Percentiles rank a stretch among this genome's conserved stretches.
Evolutionary conservation across 1,140 invertebrate species (phyloP).

Genomic region (Drosophila sp.): DNA sequence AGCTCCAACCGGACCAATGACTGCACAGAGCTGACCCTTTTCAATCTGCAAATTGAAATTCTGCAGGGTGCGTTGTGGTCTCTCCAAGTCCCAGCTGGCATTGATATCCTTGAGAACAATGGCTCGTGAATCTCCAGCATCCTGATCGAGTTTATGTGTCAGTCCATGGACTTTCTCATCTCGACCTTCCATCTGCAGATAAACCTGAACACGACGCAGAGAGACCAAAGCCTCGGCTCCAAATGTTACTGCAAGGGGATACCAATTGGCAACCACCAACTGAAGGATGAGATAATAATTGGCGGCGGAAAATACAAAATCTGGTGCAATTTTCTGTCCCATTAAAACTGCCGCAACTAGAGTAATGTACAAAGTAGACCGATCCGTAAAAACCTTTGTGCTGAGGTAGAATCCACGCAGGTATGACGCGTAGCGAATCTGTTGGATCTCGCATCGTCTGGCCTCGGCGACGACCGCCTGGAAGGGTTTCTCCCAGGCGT

Average conservation of each 20-base stretch:
- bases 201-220: conserved; percentile 88
- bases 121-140: conserved; percentile 57
- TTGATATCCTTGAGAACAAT: conserved; percentile 85
- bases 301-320: conserved; percentile 89
- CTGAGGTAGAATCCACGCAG: conserved; percentile 89
- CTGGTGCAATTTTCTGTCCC: conserved; percentile 88
- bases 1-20: conserved; percentile 92
- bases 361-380: conserved; percentile 90
- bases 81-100: conserved; percentile 87
- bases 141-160: conserved; percentile 62
- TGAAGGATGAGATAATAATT: conserved; percentile 90
- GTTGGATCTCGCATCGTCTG: conserved; percentile 88
- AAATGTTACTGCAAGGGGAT: conserved; percentile 90
- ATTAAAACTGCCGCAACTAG: conserved; percentile 89
- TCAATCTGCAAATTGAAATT: conserved; percentile 88
- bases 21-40: conserved; percentile 88
- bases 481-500: conserved; percentile 91
- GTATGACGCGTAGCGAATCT: conserved; percentile 89
- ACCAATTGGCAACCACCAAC: conserved; percentile 88
- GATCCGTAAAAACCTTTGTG: conserved; percentile 89
- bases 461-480: conserved; percentile 86
- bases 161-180: conserved; percentile 66
- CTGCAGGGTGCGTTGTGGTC: conserved; percentile 85
- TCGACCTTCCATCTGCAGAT: conserved; percentile 88
- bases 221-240: conserved; percentile 89